Evolutionary conservation across 2,113 vertebrate species (phyloP).

Genomic region (Brachyhypopomus gauderio): DNA sequence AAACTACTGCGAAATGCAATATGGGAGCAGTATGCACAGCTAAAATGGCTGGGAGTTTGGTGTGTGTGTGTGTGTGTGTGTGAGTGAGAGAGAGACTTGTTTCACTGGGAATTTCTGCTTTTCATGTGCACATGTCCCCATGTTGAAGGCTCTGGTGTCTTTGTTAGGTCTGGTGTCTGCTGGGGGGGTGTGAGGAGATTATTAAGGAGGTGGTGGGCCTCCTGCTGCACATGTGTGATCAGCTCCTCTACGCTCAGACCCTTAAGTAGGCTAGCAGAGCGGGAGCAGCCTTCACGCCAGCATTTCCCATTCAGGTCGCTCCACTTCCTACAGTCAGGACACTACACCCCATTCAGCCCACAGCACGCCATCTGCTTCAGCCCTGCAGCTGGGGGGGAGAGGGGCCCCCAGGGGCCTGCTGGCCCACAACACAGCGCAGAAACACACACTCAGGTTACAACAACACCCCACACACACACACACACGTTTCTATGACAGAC

Average conservation of each 20-base stretch:
- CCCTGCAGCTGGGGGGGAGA: background rate
- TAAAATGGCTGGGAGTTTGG: constrained; percentile 30
- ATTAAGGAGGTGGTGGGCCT: constrained; percentile 22
- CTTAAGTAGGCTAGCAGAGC: constrained; percentile 35
- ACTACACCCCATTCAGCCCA: constrained; percentile 43
- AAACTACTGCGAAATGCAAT: constrained; percentile 19
- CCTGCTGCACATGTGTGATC: background rate
- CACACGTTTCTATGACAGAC: constrained; percentile 6
- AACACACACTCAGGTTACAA: constrained; percentile 1
- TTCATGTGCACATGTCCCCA: constrained; percentile 39
- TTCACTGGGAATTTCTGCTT: background rate
- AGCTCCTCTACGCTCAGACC: constrained; percentile 17
- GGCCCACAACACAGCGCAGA: background rate
- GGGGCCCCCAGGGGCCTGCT: constrained; percentile 40
- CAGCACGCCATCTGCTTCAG: constrained; percentile 53
- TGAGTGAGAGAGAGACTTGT: background rate
- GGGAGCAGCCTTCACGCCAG: constrained; percentile 15
- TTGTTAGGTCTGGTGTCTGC: background rate
- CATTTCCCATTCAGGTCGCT: constrained; percentile 32
- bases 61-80: too few relatives aligned
- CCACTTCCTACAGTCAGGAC: constrained; percentile 30
- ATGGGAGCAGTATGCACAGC: constrained; percentile 37
- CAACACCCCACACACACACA: constrained; percentile 1
- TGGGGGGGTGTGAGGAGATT: background rate
- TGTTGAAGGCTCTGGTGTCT: constrained; percentile 26